phyloP scores from a whole-genome alignment of 2,797 vertebrate genomes.

The Leptoclinus maculatus region DNA sequence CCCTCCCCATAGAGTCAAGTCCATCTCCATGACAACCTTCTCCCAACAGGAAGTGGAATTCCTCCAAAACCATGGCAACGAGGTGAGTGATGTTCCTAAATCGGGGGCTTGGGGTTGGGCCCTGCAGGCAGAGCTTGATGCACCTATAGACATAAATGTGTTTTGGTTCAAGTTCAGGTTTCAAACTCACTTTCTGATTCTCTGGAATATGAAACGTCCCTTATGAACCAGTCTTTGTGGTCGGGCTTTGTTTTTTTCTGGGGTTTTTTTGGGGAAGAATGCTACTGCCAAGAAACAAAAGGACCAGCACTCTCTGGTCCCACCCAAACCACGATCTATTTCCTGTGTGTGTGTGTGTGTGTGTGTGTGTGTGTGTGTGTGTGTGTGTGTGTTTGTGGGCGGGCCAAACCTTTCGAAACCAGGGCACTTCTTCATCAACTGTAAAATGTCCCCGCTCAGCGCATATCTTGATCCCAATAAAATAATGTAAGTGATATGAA shows the following conservation, averaged over 20 bases:
- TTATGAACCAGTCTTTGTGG: slow-evolving; percentile 42
- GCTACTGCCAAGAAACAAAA: slow-evolving; percentile 44
- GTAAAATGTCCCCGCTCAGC: background rate
- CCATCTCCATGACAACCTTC: slow-evolving; percentile 97
- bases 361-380: slow-evolving; percentile 17
- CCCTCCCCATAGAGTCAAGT: slow-evolving; percentile 94
- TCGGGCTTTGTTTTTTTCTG: slow-evolving; percentile 15
- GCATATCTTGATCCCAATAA: background rate
- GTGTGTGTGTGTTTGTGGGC: slow-evolving; percentile 18
- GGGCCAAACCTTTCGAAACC: background rate
- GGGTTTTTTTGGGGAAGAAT: slow-evolving; percentile 22
- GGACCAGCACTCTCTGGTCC: slow-evolving; percentile 32
- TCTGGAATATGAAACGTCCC: slow-evolving; percentile 32
- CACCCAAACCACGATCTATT: slow-evolving; percentile 48
- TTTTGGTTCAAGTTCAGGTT: background rate
- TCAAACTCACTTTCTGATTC: background rate
- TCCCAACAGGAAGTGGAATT: slow-evolving; percentile 93
- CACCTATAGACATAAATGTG: background rate
- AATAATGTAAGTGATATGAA: background rate
- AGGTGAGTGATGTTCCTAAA: slow-evolving; percentile 83
- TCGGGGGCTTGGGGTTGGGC: background rate
- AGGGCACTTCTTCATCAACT: background rate
- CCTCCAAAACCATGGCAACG: slow-evolving; percentile 92
- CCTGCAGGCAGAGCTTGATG: background rate
- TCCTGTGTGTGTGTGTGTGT: slow-evolving; percentile 30